phyloP scores from a whole-genome alignment of 2,888 invertebrate species.

The Acanthococcus lagerstroemiae region DNA sequence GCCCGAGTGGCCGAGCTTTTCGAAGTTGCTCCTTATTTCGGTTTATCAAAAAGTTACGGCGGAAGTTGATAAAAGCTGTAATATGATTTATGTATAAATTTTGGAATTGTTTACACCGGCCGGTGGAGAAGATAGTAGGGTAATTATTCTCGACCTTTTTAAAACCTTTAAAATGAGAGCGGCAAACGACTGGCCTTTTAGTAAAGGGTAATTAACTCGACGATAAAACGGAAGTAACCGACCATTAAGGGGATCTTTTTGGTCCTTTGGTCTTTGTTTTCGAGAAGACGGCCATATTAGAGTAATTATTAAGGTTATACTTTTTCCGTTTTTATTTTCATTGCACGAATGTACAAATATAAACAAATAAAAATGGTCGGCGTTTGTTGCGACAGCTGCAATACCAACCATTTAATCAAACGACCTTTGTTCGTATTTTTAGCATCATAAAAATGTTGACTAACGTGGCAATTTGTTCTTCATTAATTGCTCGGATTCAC shows the following conservation, averaged over 20 bases:
- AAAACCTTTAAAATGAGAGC: conserved; percentile 17
- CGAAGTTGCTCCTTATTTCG: not conserved
- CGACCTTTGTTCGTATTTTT: no score
- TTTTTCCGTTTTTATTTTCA: not conserved
- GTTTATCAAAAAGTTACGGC: no score
- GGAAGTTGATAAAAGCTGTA: conserved; percentile 22
- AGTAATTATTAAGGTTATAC: conserved; percentile 9
- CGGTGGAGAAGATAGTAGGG: conserved; percentile 11
- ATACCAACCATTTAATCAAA: no score
- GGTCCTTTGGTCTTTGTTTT: conserved; percentile 18
- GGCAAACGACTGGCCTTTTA: conserved; percentile 19
- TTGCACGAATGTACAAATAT: not conserved
- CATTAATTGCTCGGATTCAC: no score
- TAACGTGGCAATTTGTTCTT: no score
- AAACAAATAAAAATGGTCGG: not conserved
- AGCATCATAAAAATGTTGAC: no score
- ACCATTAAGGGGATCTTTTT: conserved; percentile 24
- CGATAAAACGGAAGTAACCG: conserved; percentile 25
- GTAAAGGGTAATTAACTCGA: conserved; percentile 24
- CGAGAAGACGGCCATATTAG: conserved; percentile 16
- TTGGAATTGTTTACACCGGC: conserved; percentile 17
- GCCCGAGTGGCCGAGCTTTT: no score
- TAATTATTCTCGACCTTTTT: conserved; percentile 25
- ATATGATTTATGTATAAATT: conserved; percentile 19
- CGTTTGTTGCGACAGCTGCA: no score